Evolutionary conservation across 2,113 vertebrate species (phyloP).

Genomic region (Spermophilus dauricus): DNA sequence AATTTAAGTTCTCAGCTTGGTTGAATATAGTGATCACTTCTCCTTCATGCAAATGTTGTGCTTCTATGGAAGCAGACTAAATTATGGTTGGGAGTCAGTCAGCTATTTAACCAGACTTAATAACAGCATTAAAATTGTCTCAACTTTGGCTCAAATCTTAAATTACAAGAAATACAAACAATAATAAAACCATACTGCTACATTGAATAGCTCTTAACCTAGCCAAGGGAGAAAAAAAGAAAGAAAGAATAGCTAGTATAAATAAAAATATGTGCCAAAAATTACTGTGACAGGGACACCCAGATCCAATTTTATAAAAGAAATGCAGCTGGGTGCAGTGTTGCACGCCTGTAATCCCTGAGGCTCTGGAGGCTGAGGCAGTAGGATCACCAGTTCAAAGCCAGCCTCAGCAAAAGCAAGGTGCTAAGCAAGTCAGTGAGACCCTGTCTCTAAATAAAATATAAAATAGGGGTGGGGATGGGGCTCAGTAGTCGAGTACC

Average conservation of each 20-base stretch:
- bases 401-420: too few relatives aligned
- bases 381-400: too few relatives aligned
- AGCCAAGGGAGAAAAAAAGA: neutral
- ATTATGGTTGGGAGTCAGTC: neutral
- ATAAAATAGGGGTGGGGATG: too few relatives aligned
- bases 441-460: too few relatives aligned
- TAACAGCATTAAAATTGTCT: neutral
- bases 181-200: neutral
- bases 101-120: neutral
- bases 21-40: neutral
- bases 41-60: neutral
- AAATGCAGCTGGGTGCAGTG: neutral
- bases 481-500: too few relatives aligned
- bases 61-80: conserved; percentile 33
- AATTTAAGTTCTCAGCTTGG: conserved; percentile 37
- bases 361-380: too few relatives aligned
- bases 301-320: neutral
- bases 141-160: conserved; percentile 6
- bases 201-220: neutral
- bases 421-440: too few relatives aligned
- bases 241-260: neutral
- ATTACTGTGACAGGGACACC: neutral
- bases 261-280: neutral
- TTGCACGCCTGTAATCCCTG: too few relatives aligned
- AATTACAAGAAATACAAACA: conserved; percentile 21